A percentile compares a stretch with the other conserved stretches of the same genome.
These are phyloP conservation scores for Coptodon rendalli DNA, from an alignment of 2,113 vertebrate genomes.

Conservation along the genomic window DNA sequence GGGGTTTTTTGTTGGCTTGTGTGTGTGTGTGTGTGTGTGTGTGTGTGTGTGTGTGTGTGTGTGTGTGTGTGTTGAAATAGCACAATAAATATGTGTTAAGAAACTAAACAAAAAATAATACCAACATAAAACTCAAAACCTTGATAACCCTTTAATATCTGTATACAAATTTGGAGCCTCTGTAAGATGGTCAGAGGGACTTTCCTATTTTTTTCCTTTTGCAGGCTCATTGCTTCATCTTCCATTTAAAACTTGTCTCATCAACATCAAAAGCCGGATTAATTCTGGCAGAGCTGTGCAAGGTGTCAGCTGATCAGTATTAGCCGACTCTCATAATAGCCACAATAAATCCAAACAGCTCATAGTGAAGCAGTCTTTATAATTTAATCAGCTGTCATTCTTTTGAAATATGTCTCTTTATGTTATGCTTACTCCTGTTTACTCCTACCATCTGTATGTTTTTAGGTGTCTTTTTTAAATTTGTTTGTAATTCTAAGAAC, in stretches of 20 bases:
- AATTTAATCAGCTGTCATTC: background rate
- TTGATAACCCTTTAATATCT: background rate
- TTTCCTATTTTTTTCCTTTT: background rate
- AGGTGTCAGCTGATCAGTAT: background rate
- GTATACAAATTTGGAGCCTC: background rate
- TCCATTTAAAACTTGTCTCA: background rate
- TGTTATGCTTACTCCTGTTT: background rate
- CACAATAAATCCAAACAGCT: background rate
- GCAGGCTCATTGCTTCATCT: background rate
- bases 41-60: background rate
- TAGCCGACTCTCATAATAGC: background rate
- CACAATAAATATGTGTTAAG: background rate
- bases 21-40: background rate
- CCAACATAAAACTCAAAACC: background rate
- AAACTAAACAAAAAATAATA: background rate
- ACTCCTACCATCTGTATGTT: background rate
- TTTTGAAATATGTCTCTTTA: background rate
- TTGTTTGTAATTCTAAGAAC: background rate
- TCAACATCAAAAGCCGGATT: slow-evolving; percentile 18
- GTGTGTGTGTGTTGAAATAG: background rate
- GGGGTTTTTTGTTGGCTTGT: rapidly evolving
- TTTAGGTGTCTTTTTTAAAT: background rate
- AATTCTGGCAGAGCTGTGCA: background rate
- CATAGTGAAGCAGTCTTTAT: background rate
- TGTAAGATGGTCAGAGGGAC: background rate